Evolutionary conservation across 2,113 vertebrate genomes (phyloP), one percentile per base, ranked within the genome.

Genomic region (Brachionichthys hirsutus): DNA sequence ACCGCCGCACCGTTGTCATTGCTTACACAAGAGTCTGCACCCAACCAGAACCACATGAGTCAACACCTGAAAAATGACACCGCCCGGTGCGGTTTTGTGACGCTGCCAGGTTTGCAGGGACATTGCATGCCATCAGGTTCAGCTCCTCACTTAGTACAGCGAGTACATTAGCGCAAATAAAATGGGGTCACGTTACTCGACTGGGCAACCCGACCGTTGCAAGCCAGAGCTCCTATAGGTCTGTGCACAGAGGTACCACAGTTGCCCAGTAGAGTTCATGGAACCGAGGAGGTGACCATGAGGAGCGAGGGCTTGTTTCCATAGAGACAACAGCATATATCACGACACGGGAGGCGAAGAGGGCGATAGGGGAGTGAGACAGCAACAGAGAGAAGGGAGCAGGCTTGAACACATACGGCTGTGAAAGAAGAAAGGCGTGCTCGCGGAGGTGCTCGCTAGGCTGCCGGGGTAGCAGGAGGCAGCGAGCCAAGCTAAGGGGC

Each of bases 241-340:
- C 81, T 75, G 79, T 70, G 81, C 82, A 84, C 73, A 72, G 83
- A 73, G 82, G 69, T 80, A 62, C 77, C 62, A 73, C 60, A 54
- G 63, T 71, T 73, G 78, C 80, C 85, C 84, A 82, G 76, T 77
- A 34, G 82, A 85, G 82, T 90, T 91, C 90, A 56, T 78, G 80
- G 90, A 90, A 91, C 73, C 16, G 54, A 80, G 73, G 75, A 85
- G 76, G 84, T 69, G 71, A 71, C 60, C 67, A 48, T 65, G 81
- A 72, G 83, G 73, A 67, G 77, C 67, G 70, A 70, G 82, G 77
- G 71, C 60, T 83, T 64, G 46, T 71, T 86, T 92, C 86, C 86
- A 84, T 77, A 82, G 88, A 89, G 88, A 91, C 85, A 86, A 89
- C 88, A 89, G 88, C 86, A 86, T 91, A 90, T 89, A 89, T 90